Evolutionary conservation across 2,888 invertebrate genomes (phyloP), one percentile per base, ranked within the genome.

Genomic region (Coleophora deauratella): DNA sequence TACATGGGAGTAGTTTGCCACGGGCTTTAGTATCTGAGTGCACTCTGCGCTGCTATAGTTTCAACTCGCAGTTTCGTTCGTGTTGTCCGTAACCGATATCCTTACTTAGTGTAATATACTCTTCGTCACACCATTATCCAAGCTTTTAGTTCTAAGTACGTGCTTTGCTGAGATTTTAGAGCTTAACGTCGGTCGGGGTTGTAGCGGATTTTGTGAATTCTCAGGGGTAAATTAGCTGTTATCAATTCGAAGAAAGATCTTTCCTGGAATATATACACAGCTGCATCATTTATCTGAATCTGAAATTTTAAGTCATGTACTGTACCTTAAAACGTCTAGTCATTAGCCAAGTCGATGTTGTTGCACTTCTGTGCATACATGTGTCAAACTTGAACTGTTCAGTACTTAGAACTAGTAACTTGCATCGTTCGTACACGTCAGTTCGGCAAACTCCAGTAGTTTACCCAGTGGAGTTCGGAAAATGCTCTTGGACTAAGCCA

Each of bases 41-140:
- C 51, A 47, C 48, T 47, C 47, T 52, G 46, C 45, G 42, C 44
- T 38, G 49, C 45, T 54, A 48, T 55, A 49, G 50, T 51, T 60
- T 54, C 47, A 53, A 52, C 49, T 57, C 56, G 57, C 52, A 54
- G 55, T 54, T 53, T 51, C 43, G 47, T 42, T 41, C 47, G 38
- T 44, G 44, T 27, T 39, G 8, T 51, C 48, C 45, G 38, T 49
- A 68, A 69, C 68, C 67, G 59, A 74, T 73, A 66, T 55, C 42
- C 43, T 52, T 54, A 62, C 57, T 68, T 63, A 62, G 55, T 50
- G 47, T 50, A 59, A 59, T 59, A 50, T 49, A 51, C 51, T 21
- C 21, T 21, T 21, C 21, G 21, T 21, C 21, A 21, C 51, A 47
- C 45, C 46, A 42, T 46, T 32, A 14, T 40, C 12, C 37, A 35